These are phyloP conservation scores for Squalus acanthias DNA, from an alignment of 2,797 vertebrate genomes.

Conservation along the genomic window DNA sequence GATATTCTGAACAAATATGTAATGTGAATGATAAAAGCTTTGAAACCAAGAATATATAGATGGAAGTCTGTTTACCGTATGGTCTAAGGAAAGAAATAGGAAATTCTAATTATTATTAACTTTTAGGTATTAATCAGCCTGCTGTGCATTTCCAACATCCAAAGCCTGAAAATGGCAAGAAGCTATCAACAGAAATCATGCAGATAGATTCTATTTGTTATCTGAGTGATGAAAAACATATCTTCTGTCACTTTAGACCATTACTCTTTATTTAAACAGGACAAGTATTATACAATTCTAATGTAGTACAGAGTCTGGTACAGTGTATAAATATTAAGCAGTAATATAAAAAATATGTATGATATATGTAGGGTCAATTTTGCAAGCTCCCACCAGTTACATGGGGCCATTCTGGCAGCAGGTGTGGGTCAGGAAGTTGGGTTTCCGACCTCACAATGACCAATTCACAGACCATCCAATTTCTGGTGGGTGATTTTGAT, in stretches of 20 bases:
- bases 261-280: not conserved
- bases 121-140: constrained; percentile 4
- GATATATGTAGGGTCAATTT: not conserved
- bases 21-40: not conserved
- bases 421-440: not conserved
- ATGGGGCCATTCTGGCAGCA: not conserved
- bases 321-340: not conserved
- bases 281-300: not conserved
- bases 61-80: not conserved
- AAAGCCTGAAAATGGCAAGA: not conserved
- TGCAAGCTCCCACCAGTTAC: not conserved
- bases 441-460: not conserved
- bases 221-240: not conserved
- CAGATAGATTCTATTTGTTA: not conserved
- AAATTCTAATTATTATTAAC: not conserved
- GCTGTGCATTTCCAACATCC: not conserved
- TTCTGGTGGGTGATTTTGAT: not conserved
- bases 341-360: not conserved
- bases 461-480: not conserved
- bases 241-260: not conserved
- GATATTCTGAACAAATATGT: not conserved
- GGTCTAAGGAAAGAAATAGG: not conserved
- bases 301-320: not conserved
- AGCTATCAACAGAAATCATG: not conserved
- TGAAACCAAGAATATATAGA: not conserved